These are phyloP conservation scores for Spermophilus dauricus DNA, from an alignment of 2,113 vertebrate species.

Conservation along the genomic window DNA sequence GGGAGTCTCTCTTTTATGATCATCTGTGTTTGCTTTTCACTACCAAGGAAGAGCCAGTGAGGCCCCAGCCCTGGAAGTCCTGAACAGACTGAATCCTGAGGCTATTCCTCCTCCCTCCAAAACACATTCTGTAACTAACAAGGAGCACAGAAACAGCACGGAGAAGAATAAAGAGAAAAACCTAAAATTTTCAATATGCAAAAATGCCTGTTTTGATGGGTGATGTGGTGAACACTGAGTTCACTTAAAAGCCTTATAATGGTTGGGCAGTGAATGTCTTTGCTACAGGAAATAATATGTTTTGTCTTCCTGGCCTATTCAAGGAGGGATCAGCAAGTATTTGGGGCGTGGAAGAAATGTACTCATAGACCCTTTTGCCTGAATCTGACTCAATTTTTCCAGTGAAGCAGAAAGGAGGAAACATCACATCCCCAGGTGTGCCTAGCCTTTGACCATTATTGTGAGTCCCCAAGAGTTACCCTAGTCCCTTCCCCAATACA, in stretches of 20 bases:
- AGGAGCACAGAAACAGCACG: neutral
- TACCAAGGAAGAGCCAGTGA: neutral
- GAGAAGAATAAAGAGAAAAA: neutral
- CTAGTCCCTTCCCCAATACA: neutral
- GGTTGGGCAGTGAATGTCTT: neutral
- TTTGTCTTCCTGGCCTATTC: neutral
- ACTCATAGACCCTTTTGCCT: neutral
- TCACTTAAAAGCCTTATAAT: neutral
- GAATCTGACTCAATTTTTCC: neutral
- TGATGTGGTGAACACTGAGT: neutral
- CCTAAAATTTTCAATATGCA: neutral
- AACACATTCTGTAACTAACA: neutral
- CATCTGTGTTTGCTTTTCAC: neutral
- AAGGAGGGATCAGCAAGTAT: neutral
- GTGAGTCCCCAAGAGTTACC: neutral
- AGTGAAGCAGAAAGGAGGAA: slow-evolving; percentile 46
- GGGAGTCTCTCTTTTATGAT: neutral
- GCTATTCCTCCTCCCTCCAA: neutral
- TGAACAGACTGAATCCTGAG: neutral
- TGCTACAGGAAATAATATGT: neutral
- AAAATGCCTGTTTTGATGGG: neutral
- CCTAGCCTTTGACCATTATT: neutral
- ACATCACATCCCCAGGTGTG: neutral
- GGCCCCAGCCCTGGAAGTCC: neutral
- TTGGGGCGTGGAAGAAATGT: neutral